These are phyloP conservation scores for Scaptomyza pallida DNA, from an alignment of 1,140 invertebrate species.

Conservation along the genomic window DNA sequence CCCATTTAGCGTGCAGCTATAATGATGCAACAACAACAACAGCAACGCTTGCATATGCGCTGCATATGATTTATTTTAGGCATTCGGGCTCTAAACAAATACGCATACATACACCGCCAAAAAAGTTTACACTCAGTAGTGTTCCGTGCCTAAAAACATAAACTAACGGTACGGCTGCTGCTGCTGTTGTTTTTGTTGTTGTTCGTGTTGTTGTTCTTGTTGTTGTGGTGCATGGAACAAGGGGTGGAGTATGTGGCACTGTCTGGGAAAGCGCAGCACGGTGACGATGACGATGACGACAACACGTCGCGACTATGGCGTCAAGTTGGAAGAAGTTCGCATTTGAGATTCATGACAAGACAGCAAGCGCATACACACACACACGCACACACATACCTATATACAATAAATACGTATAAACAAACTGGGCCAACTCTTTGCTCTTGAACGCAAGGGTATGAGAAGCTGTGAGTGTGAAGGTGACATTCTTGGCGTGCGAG, in stretches of 20 bases:
- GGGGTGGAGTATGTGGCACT: not conserved
- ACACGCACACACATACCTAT: not conserved
- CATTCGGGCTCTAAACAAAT: slow-evolving; percentile 64
- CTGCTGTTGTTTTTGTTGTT: no score
- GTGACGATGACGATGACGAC: not conserved
- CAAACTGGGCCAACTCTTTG: slow-evolving; percentile 2
- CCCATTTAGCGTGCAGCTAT: slow-evolving; percentile 50
- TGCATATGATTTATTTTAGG: slow-evolving; percentile 74
- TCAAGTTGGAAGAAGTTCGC: slow-evolving; percentile 10
- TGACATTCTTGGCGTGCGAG: slow-evolving; percentile 58
- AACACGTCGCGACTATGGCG: slow-evolving; percentile 2
- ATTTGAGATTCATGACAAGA: slow-evolving; percentile 37
- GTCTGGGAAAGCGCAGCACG: slow-evolving; percentile 12
- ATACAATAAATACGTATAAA: slow-evolving; percentile 5
- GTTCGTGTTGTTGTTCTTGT: no score
- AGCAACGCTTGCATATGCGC: not conserved
- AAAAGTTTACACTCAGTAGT: slow-evolving; percentile 44
- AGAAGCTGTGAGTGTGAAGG: slow-evolving; percentile 35
- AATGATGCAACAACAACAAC: slow-evolving; percentile 9
- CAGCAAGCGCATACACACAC: slow-evolving; percentile 2
- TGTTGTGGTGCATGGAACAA: not conserved
- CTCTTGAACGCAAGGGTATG: not conserved
- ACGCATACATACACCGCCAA: slow-evolving; percentile 31
- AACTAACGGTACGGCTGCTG: slow-evolving; percentile 1
- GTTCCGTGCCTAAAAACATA: not conserved